Conservation (phyloP, 2,888 invertebrate genomes). For the Tachystola acroxantha region DNA sequence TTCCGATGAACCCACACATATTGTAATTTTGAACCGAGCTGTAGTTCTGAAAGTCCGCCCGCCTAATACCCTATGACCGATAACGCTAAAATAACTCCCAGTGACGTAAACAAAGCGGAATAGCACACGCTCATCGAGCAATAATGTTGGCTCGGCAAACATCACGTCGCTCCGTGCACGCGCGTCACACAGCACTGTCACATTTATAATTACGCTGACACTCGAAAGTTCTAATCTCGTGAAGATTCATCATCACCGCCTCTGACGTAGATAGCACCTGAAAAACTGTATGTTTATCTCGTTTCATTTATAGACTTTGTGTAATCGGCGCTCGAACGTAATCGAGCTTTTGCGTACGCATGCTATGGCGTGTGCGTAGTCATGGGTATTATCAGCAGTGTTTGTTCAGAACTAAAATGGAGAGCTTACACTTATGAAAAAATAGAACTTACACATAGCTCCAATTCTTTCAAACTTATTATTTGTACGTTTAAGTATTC, state of each 20-base stretch:
- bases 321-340: constrained; percentile 50
- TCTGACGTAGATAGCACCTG: constrained; percentile 53
- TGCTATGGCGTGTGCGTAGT: constrained; percentile 22
- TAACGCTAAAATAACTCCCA: constrained; percentile 39
- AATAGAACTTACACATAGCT: not conserved
- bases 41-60: constrained; percentile 7
- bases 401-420: not conserved
- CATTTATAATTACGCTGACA: constrained; percentile 58
- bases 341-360: constrained; percentile 39
- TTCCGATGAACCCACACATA: too few species aligned
- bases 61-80: constrained; percentile 34
- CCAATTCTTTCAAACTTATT: too few species aligned
- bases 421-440: not conserved
- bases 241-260: constrained; percentile 48
- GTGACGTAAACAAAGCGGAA: constrained; percentile 45
- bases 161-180: constrained; percentile 16
- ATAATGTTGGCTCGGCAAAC: constrained; percentile 29
- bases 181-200: constrained; percentile 45
- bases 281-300: constrained; percentile 48
- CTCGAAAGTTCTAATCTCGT: constrained; percentile 53
- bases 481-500: too few species aligned
- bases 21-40: too few species aligned
- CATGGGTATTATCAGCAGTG: constrained; percentile 3
- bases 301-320: constrained; percentile 52
- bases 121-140: constrained; percentile 39